These are phyloP conservation scores for Nephrotoma appendiculata DNA, from an alignment of 2,888 invertebrate species.

Conservation along the genomic window DNA sequence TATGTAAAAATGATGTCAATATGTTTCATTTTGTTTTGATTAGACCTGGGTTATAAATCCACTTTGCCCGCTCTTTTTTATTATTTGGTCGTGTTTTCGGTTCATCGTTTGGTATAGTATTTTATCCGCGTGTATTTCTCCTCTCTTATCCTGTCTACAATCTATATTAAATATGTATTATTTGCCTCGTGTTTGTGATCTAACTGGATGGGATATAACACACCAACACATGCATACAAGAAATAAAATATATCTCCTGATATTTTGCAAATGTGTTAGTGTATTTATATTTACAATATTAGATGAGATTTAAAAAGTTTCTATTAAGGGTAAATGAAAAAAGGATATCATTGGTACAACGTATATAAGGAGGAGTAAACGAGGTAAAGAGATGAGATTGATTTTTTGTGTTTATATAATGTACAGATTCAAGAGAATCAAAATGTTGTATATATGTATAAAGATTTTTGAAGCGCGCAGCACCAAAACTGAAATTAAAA, in stretches of 20 bases:
- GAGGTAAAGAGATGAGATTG: neutral
- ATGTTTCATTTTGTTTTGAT: neutral
- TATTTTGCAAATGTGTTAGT: neutral
- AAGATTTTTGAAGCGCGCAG: neutral
- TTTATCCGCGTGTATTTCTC: neutral
- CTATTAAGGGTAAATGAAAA: no score
- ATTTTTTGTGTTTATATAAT: neutral
- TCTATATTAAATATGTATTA: neutral
- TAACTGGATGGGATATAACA: neutral
- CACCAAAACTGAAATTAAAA: neutral
- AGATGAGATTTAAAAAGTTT: no score
- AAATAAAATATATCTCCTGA: neutral
- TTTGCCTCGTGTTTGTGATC: neutral
- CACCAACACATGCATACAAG: neutral
- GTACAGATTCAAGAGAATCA: neutral
- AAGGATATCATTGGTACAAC: neutral
- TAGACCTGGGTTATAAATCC: neutral
- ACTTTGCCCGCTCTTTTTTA: neutral
- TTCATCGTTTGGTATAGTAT: neutral
- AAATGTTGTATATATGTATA: neutral
- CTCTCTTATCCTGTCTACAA: neutral
- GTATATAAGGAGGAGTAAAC: neutral
- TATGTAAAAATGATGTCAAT: neutral
- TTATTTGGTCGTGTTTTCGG: neutral
- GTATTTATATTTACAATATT: neutral